These are phyloP conservation scores for Metopolophium dirhodum DNA, from an alignment of 1,140 invertebrate species.

Conservation along the genomic window DNA sequence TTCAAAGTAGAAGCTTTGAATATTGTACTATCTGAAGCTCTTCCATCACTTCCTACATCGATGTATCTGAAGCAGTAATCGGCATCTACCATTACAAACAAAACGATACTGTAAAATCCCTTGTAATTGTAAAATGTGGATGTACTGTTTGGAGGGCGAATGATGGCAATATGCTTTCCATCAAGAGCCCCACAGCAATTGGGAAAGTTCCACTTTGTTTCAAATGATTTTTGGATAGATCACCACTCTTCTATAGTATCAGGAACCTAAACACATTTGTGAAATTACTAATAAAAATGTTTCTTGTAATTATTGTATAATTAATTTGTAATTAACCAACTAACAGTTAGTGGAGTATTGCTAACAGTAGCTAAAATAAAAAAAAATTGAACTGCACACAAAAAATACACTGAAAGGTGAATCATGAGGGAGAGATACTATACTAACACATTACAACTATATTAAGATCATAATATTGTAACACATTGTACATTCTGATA, in stretches of 20 bases:
- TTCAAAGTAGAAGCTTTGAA: constrained; percentile 61
- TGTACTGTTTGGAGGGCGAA: constrained; percentile 61
- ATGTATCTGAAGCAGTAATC: constrained; percentile 59
- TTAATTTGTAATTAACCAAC: no score
- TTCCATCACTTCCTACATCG: constrained; percentile 58
- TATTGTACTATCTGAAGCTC: constrained; percentile 63
- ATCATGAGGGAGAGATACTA: no score
- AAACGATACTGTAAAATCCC: constrained; percentile 58
- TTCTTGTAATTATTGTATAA: no score
- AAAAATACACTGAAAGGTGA: no score
- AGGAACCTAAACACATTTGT: no score
- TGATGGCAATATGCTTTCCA: constrained; percentile 63
- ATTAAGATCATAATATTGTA: no score
- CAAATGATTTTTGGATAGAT: constrained; percentile 61
- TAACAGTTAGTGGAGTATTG: no score
- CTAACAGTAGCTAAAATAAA: no score
- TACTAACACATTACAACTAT: no score
- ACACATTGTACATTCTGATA: not conserved
- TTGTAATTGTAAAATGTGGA: constrained; percentile 59
- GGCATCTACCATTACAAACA: constrained; percentile 59
- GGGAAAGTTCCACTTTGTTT: constrained; percentile 61
- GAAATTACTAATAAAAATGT: no score
- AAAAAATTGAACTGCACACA: no score
- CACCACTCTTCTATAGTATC: no score
- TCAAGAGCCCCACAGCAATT: constrained; percentile 62